phyloP scores from a whole-genome alignment of 1,140 invertebrate genomes.

The Stenopsyche tienmushanensis region DNA sequence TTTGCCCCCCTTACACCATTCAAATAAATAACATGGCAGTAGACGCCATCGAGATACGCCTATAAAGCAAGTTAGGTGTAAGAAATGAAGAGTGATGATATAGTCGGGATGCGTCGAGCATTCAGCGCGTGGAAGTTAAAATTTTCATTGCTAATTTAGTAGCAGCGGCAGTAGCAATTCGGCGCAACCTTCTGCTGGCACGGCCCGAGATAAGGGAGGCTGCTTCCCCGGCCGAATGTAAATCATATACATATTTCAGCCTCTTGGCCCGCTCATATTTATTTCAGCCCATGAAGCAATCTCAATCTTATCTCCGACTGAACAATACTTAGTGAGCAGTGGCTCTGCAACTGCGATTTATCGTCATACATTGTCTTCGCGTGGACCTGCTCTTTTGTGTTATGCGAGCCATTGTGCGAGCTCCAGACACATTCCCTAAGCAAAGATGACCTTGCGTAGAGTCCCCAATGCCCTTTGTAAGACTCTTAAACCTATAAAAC shows the following conservation, averaged over 20 bases:
- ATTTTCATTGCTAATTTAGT: slow-evolving; percentile 18
- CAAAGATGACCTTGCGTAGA: too few relatives aligned
- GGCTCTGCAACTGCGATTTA: slow-evolving; percentile 3
- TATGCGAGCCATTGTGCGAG: too few relatives aligned
- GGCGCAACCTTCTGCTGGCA: slow-evolving; percentile 6
- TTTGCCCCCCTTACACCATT: too few relatives aligned
- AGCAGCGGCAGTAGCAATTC: neutral
- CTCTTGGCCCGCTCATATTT: slow-evolving; percentile 25
- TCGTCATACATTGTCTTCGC: slow-evolving; percentile 13
- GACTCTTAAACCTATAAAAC: too few relatives aligned
- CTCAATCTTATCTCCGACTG: slow-evolving; percentile 27
- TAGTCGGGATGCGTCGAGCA: too few relatives aligned
- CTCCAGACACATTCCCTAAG: too few relatives aligned
- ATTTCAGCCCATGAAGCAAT: slow-evolving; percentile 24
- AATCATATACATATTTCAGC: slow-evolving; percentile 25
- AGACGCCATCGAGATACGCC: too few relatives aligned
- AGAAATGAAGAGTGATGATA: too few relatives aligned
- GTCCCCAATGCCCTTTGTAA: too few relatives aligned
- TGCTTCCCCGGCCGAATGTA: slow-evolving; percentile 19
- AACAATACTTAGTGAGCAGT: slow-evolving; percentile 13
- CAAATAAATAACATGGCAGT: too few relatives aligned
- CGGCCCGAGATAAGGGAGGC: slow-evolving; percentile 19
- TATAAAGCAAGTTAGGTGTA: too few relatives aligned
- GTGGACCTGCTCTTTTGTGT: too few relatives aligned
- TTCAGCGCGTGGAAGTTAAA: slow-evolving; percentile 11